These are phyloP conservation scores for Brachystomella parvula DNA, from an alignment of 1,140 invertebrate genomes.

Conservation along the genomic window DNA sequence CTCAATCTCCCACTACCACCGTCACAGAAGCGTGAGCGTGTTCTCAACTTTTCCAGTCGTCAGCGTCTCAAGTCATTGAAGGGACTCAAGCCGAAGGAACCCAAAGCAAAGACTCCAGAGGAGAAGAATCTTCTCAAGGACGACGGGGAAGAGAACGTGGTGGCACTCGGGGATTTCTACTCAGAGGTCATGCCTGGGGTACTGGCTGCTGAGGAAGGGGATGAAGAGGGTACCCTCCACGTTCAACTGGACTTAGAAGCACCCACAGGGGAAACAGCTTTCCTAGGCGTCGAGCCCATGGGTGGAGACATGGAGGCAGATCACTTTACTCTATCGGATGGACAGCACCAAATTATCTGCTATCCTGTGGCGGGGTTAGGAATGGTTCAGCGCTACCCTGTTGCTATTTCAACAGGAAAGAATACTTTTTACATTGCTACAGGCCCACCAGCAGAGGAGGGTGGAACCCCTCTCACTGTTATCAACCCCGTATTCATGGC, in stretches of 20 bases:
- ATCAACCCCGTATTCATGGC: background rate
- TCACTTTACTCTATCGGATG: background rate
- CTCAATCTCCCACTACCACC: background rate
- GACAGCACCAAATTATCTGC: slow-evolving; percentile 3
- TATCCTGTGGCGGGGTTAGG: background rate
- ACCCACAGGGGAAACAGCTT: background rate
- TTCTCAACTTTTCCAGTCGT: background rate
- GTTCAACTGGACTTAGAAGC: background rate
- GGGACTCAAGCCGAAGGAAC: background rate
- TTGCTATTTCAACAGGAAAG: background rate
- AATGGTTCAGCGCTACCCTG: background rate
- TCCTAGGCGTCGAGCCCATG: background rate
- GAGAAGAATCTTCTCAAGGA: background rate
- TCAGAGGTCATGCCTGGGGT: background rate
- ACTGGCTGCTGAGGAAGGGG: background rate
- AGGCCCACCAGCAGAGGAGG: background rate
- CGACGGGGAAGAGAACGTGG: background rate
- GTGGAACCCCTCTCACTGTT: background rate
- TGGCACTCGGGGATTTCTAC: background rate
- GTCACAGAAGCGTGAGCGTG: background rate
- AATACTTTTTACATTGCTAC: background rate
- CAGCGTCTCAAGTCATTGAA: background rate
- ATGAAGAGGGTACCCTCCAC: background rate
- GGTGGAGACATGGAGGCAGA: background rate
- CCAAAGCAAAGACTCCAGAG: background rate